phyloP scores from a whole-genome alignment of 2,797 vertebrate genomes.

The Peromyscus eremicus region DNA sequence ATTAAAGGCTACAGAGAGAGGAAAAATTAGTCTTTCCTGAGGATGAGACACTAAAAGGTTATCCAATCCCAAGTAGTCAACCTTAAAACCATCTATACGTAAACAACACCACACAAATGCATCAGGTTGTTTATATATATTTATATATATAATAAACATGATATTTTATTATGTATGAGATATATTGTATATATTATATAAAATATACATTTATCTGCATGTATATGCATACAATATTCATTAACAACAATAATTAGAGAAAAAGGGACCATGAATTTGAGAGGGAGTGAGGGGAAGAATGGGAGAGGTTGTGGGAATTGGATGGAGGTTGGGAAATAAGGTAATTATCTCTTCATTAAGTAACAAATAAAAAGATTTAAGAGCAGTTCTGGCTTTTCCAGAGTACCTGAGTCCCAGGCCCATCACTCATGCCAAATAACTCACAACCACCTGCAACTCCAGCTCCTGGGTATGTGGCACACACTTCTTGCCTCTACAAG shows the following conservation, averaged over 20 bases:
- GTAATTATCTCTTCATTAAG: background rate
- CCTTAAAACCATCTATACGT: background rate
- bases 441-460: background rate
- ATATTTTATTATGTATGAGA: too few species aligned
- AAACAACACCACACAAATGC: background rate
- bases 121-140: background rate
- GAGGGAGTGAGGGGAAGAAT: background rate
- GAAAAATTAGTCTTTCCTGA: background rate
- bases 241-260: too few species aligned
- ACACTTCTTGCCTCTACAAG: background rate
- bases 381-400: background rate
- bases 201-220: too few species aligned
- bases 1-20: background rate
- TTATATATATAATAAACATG: too few species aligned
- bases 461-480: background rate
- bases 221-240: too few species aligned
- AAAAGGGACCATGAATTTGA: background rate
- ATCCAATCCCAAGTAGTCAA: background rate
- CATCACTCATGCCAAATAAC: background rate
- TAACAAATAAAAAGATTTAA: background rate
- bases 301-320: background rate
- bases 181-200: too few species aligned
- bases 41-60: background rate
- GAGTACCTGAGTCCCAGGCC: background rate
- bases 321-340: background rate